These are phyloP conservation scores for Antigone vipio DNA, from an alignment of 2,113 vertebrate species.

Conservation along the genomic window DNA sequence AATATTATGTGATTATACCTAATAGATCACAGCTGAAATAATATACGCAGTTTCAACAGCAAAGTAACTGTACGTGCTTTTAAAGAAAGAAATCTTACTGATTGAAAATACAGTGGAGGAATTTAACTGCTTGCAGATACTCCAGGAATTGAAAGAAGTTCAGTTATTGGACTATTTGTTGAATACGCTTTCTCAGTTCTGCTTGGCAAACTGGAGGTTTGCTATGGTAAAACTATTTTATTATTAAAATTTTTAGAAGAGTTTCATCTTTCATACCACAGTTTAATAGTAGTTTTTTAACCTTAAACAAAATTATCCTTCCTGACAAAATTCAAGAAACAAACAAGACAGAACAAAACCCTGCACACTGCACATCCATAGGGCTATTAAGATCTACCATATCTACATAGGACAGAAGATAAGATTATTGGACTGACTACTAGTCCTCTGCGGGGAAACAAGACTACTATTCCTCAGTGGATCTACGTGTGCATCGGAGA, in stretches of 20 bases:
- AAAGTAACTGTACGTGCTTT: not conserved
- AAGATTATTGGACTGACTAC: slow-evolving; percentile 79
- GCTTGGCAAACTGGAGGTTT: slow-evolving; percentile 9
- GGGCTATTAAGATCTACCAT: slow-evolving; percentile 79
- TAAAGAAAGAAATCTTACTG: not conserved
- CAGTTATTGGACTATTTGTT: not conserved
- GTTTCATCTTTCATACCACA: slow-evolving; percentile 11
- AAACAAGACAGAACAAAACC: slow-evolving; percentile 43
- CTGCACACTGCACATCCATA: slow-evolving; percentile 70
- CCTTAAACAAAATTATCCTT: not conserved
- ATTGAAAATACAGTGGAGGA: not conserved
- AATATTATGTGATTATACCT: not conserved
- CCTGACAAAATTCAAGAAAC: slow-evolving; percentile 33
- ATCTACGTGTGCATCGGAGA: slow-evolving; percentile 73
- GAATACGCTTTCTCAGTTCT: not conserved
- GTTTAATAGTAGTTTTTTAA: not conserved
- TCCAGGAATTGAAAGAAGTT: not conserved
- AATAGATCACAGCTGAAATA: not conserved
- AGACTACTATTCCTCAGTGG: slow-evolving; percentile 76
- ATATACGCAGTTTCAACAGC: not conserved
- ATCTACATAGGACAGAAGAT: slow-evolving; percentile 81
- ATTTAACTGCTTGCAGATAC: not conserved
- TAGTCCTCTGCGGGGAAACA: slow-evolving; percentile 77
- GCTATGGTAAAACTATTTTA: not conserved
- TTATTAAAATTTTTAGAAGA: not conserved